Base-by-base conservation (phyloP, 2,113 vertebrate species). In the Cyanoderma ruficeps region DNA sequence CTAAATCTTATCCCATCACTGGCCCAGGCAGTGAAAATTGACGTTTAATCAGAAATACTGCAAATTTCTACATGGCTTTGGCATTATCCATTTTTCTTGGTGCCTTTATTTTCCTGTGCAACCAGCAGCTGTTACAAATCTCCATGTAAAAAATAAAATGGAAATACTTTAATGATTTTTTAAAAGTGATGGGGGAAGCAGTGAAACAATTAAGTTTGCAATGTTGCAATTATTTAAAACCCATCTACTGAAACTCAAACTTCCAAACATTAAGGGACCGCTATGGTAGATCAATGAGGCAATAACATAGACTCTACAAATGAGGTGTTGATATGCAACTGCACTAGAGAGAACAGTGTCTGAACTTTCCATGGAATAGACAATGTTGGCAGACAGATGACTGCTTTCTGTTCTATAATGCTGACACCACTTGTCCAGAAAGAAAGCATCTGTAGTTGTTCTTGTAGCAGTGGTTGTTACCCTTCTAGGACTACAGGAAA, bases 201-300 rank as follows among this genome's bases (percentile, higher is more conserved):
- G 27, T 16, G 14, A 87, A 87, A 78, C 46, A 72, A 52, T 76
- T 30, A 77, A 74, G 14, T 72, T 56, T 69, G 57, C 19, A 27
- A 76, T 72, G 82, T 57, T 57, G 50, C 55, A 70, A 67, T 93
- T 81, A 74, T 87, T 94, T 93, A 89, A 96, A 84, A 74, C 12
- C 19, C 77, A 81, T 60, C 23, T 74, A 87, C n/a, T 6, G 10
- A 77, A 94, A 83, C 41, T 19, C 46, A 65, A 74, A 74, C 28
- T 77, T 7, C 2, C 13, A 89, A 53, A 89, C 24, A 64, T 65
- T 88, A 76, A 64, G 49, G 39, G 19, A 70, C 35, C 33, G 18
- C 59, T 61, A 5, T 10, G 15, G 50, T n/a, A 74, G 46, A 77
- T 72, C 52, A 95, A 46, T 6, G 6, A 94, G 80, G 72, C 64